Conservation (phyloP, 2,888 invertebrate species). For the Calameuta filiformis region DNA sequence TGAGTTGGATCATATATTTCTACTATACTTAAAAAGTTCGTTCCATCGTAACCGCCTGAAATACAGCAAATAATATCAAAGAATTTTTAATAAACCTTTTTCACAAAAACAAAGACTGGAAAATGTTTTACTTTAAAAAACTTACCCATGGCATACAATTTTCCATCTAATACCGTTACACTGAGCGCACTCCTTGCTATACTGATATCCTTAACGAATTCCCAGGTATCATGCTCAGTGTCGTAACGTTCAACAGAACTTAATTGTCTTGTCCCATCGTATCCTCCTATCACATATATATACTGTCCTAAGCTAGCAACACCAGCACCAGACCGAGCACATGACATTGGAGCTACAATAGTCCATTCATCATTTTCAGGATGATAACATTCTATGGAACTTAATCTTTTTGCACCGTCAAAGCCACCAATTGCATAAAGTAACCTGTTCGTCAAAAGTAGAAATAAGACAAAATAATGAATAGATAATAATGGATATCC, state of each 20-base stretch:
- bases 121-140: slow-evolving; percentile 20
- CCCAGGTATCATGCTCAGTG: slow-evolving; percentile 85
- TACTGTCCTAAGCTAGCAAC: slow-evolving; percentile 86
- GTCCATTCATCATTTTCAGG: slow-evolving; percentile 93
- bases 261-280: slow-evolving; percentile 86
- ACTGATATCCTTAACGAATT: slow-evolving; percentile 78
- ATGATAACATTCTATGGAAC: slow-evolving; percentile 90
- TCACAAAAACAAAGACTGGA: neutral
- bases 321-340: slow-evolving; percentile 87
- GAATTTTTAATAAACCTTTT: neutral
- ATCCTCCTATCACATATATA: slow-evolving; percentile 96
- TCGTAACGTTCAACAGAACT: slow-evolving; percentile 88
- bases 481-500: neutral
- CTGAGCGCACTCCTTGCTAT: slow-evolving; percentile 89
- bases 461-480: neutral
- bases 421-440: slow-evolving; percentile 90
- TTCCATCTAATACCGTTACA: slow-evolving; percentile 86
- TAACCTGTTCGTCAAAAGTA: slow-evolving; percentile 44
- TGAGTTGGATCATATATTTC: slow-evolving; percentile 87
- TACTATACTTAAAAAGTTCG: slow-evolving; percentile 84
- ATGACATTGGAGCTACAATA: slow-evolving; percentile 81
- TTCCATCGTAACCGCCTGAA: slow-evolving; percentile 90
- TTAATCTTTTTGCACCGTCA: slow-evolving; percentile 82
- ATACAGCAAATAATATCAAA: slow-evolving; percentile 27
- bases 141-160: slow-evolving; percentile 89